Base-by-base conservation (phyloP, 2,113 vertebrate genomes). In the Forbesichthys papilliferus region DNA sequence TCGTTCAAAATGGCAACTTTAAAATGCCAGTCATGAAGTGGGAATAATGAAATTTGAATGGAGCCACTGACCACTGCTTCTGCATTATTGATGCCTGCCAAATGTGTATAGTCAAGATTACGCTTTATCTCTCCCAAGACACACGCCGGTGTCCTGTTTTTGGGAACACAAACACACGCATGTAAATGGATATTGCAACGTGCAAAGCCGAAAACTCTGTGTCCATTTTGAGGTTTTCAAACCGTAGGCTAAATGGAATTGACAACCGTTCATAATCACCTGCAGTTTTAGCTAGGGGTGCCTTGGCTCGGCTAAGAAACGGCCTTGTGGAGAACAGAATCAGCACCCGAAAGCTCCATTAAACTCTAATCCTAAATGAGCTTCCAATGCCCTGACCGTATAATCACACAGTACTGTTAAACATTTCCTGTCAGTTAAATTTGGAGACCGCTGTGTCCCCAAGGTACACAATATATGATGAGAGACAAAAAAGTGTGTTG, bases 41-140 rank as follows among this genome's bases (percentile, higher is more conserved):
- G 77, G 72, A 72, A 89, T 90, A 91, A 91, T 92, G 82, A 89
- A 92, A 92, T 90, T 88, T 90, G 87, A 90, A 92, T 92, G 86
- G 71, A 85, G 80, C 74, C 79, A 66, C 64, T 57, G 81, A 87
- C 88, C 88, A 87, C 89, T 84, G 86, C 75, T 75, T 14, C 80
- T 86, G 85, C 88, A 89, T 90, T 88, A 92, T 90, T 88, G 80
- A 86, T 86, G 88, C 80, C 79, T 71, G 68, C 84, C 80, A 85
- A 90, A 91, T 88, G 79, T 89, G 86, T 87, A 79, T 85, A 81
- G 77, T 68, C 75, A 67, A 80, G 89, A 90, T 88, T 88, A 84
- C 68, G 86, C 67, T 89, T 92, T 93, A 92, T 93, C 93, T 49
- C 77, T 70, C 72, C 67, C 73, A 74, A 84, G 89, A 88, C 90